Evolutionary conservation across 2,888 invertebrate species (phyloP).

Genomic region (Cloeon dipterum): DNA sequence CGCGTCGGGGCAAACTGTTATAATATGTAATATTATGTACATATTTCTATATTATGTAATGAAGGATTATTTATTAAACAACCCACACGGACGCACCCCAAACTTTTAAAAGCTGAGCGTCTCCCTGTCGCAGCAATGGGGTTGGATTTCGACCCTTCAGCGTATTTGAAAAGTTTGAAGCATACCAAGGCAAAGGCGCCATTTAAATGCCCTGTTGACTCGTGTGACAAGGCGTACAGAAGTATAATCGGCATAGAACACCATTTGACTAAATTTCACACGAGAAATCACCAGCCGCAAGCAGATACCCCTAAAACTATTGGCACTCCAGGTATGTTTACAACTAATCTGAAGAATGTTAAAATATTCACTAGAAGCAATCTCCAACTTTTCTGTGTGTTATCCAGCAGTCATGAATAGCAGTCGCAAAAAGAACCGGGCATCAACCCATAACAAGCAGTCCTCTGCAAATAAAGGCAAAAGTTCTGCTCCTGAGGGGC

Average conservation of each 20-base stretch:
- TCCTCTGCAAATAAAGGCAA: constrained; percentile 18
- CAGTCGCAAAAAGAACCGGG: constrained; percentile 10
- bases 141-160: constrained; percentile 65
- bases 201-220: constrained; percentile 63
- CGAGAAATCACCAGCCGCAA: constrained; percentile 53
- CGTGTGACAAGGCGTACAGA: constrained; percentile 69
- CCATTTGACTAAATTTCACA: constrained; percentile 66
- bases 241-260: constrained; percentile 69
- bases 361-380: too few species aligned
- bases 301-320: too few species aligned
- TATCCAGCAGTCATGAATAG: not conserved
- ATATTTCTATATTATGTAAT: too few species aligned
- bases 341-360: too few species aligned
- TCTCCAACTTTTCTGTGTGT: too few species aligned
- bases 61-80: too few species aligned
- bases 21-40: too few species aligned
- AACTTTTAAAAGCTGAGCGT: too few species aligned
- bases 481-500: constrained; percentile 34
- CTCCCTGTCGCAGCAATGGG: too few species aligned
- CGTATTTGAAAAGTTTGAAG: constrained; percentile 61
- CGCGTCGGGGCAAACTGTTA: too few species aligned
- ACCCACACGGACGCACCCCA: too few species aligned
- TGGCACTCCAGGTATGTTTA: too few species aligned
- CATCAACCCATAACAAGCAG: constrained; percentile 10
- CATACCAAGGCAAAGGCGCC: constrained; percentile 70